Percentiles rank a stretch among this genome's conserved stretches.
Evolutionary conservation across 2,797 vertebrate species (phyloP).

Genomic region (Notamacropus eugenii): DNA sequence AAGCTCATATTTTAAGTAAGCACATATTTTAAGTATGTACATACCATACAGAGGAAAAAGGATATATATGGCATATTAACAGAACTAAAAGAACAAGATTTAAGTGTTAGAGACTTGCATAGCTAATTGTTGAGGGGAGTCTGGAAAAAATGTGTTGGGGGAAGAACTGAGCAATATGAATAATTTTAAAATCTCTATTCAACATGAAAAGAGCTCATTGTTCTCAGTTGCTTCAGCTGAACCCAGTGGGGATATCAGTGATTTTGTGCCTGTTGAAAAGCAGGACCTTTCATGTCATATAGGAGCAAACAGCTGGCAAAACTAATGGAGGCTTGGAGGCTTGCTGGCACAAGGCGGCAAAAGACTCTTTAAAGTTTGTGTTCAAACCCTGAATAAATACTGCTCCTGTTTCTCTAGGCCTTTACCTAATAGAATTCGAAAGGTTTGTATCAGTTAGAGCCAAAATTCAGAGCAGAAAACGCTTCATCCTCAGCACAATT

Average conservation of each 20-base stretch:
- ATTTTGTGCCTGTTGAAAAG: constrained; percentile 61
- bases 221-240: constrained; percentile 64
- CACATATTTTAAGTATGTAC: constrained; percentile 32
- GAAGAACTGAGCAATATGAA: constrained; percentile 66
- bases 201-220: constrained; percentile 66
- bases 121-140: constrained; percentile 54
- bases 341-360: neutral
- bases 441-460: constrained; percentile 29
- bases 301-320: constrained; percentile 44
- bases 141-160: constrained; percentile 52
- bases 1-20: neutral
- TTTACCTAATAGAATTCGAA: constrained; percentile 43
- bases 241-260: constrained; percentile 62
- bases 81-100: constrained; percentile 49
- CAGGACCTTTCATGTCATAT: constrained; percentile 44
- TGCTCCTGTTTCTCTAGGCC: constrained; percentile 21
- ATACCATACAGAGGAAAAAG: neutral
- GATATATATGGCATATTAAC: constrained; percentile 31
- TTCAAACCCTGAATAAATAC: constrained; percentile 18
- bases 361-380: neutral
- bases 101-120: constrained; percentile 51
- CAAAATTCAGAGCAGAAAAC: constrained; percentile 35
- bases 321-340: constrained; percentile 44
- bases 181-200: constrained; percentile 69
- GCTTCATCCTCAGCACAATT: constrained; percentile 2